Conservation (phyloP, 1,140 invertebrate genomes). For the Magallana ariakensis region DNA sequence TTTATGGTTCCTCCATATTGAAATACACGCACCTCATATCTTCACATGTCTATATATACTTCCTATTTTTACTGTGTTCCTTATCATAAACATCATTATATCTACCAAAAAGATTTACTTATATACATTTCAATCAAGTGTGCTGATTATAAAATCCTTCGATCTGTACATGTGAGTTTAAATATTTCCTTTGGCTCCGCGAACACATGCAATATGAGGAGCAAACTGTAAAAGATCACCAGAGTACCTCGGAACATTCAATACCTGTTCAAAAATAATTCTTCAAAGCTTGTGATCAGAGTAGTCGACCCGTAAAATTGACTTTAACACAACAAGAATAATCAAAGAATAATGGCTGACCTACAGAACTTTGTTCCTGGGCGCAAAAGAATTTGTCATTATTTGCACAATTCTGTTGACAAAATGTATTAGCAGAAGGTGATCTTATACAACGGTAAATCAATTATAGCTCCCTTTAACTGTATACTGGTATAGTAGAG, state of each 20-base stretch:
- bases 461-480: conserved; percentile 21
- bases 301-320: conserved; percentile 22
- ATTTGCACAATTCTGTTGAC: conserved; percentile 30
- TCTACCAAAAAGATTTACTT: too few species aligned
- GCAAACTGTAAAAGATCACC: conserved; percentile 11
- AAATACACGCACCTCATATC: background rate
- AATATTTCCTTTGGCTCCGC: background rate
- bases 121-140: too few species aligned
- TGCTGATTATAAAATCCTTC: too few species aligned
- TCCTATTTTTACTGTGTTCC: background rate
- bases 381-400: conserved; percentile 31
- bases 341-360: conserved; percentile 34
- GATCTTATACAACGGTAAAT: conserved; percentile 17
- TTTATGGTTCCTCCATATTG: conserved; percentile 18
- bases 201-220: conserved; percentile 8
- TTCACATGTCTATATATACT: background rate
- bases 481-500: background rate
- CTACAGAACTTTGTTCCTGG: conserved; percentile 29
- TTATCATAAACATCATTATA: too few species aligned
- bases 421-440: conserved; percentile 19
- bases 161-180: background rate
- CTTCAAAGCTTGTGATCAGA: background rate
- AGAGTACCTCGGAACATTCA: conserved; percentile 23
- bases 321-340: conserved; percentile 20
- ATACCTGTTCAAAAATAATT: conserved; percentile 17